These are phyloP conservation scores for Stictocephala bisonia DNA, from an alignment of 2,888 invertebrate genomes.

Conservation along the genomic window DNA sequence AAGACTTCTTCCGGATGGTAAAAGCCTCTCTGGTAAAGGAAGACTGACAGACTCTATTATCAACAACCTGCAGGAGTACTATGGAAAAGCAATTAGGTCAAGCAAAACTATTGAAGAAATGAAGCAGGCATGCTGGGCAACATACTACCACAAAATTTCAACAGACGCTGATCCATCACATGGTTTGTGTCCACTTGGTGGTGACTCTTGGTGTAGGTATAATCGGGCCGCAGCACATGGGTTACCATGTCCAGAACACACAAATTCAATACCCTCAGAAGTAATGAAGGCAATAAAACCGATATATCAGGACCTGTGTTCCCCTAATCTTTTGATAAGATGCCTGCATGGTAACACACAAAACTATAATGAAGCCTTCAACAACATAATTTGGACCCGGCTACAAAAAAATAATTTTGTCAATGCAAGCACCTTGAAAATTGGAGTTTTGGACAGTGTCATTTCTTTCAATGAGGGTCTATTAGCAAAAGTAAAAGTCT, in stretches of 20 bases:
- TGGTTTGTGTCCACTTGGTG: not conserved
- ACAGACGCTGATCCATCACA: conserved; percentile 1
- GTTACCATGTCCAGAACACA: not conserved
- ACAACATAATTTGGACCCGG: conserved; percentile 33
- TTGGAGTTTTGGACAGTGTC: conserved; percentile 15
- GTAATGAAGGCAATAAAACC: conserved; percentile 27
- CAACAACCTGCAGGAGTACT: conserved; percentile 55
- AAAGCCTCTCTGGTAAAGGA: conserved; percentile 51
- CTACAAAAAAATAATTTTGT: conserved; percentile 38
- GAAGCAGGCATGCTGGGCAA: conserved; percentile 58
- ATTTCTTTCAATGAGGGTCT: conserved; percentile 4
- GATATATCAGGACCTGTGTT: conserved; percentile 4
- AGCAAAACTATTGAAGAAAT: conserved; percentile 53
- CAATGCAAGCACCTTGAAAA: not conserved
- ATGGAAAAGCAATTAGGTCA: conserved; percentile 56
- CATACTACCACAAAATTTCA: conserved; percentile 52
- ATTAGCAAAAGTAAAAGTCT: not conserved
- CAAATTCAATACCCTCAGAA: conserved; percentile 5
- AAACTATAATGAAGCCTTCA: conserved; percentile 30
- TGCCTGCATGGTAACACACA: conserved; percentile 31
- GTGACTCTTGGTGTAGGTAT: conserved; percentile 10
- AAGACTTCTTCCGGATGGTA: conserved; percentile 23
- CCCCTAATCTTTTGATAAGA: not conserved
- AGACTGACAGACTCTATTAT: conserved; percentile 56
- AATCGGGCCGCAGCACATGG: not conserved